Evolutionary conservation across 2,797 vertebrate genomes (phyloP).

Genomic region (Pseudomugil tenellus): DNA sequence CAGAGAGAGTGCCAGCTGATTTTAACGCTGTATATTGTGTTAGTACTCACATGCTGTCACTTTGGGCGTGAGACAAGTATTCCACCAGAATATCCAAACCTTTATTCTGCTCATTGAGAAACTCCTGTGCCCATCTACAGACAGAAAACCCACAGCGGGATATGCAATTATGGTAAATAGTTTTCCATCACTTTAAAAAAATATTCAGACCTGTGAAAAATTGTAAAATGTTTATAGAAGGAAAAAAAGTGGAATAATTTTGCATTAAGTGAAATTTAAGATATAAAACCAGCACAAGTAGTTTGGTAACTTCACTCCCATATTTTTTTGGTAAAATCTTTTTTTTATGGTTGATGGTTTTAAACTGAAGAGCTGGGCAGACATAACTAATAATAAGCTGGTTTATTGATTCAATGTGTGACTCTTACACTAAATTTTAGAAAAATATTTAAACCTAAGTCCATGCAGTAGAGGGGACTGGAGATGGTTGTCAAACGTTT

Average conservation of each 20-base stretch:
- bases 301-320: not conserved
- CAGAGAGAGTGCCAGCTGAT: not conserved
- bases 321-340: not conserved
- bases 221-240: no score
- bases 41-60: constrained; percentile 86
- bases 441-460: no score
- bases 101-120: constrained; percentile 92
- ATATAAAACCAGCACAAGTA: not conserved
- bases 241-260: no score
- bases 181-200: not conserved
- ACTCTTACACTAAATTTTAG: no score
- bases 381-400: not conserved
- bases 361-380: not conserved
- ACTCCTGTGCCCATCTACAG: constrained; percentile 95
- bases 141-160: not conserved
- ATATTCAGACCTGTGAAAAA: not conserved
- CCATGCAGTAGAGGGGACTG: no score
- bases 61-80: constrained; percentile 93
- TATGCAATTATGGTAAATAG: not conserved
- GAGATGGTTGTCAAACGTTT: no score
- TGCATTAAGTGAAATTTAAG: not conserved
- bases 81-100: constrained; percentile 94
- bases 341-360: not conserved
- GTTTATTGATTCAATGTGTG: not conserved
- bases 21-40: not conserved